Evolutionary conservation across 2,888 invertebrate species (phyloP).

Genomic region (Autographa pulchrina): DNA sequence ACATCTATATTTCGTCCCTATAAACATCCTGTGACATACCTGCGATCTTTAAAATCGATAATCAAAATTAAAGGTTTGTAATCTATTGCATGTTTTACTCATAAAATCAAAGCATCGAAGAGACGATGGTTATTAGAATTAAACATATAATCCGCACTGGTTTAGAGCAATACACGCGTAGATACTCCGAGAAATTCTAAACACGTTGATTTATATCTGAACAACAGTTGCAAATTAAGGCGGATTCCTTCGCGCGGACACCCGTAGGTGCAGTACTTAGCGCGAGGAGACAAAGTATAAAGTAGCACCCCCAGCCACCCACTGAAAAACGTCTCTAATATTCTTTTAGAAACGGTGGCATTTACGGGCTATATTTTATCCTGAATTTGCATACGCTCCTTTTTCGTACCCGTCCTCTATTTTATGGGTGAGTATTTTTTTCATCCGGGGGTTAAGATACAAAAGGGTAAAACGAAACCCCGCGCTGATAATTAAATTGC

Average conservation of each 20-base stretch:
- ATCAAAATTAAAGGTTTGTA: too few species aligned
- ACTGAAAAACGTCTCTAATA: constrained; percentile 90
- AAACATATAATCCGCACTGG: background rate
- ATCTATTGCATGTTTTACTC: background rate
- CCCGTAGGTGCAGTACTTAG: constrained; percentile 86
- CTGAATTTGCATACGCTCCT: constrained; percentile 90
- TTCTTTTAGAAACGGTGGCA: constrained; percentile 90
- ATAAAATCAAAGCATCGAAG: background rate
- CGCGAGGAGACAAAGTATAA: constrained; percentile 88
- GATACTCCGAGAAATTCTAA: constrained; percentile 16
- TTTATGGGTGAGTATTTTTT: constrained; percentile 89
- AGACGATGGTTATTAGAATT: background rate
- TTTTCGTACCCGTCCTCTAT: constrained; percentile 89
- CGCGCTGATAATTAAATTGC: constrained; percentile 89
- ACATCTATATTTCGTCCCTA: too few species aligned
- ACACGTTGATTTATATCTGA: constrained; percentile 82
- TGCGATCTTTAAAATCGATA: too few species aligned
- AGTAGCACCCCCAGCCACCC: constrained; percentile 87
- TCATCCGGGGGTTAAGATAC: constrained; percentile 89
- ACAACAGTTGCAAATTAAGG: constrained; percentile 88
- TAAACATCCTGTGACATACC: too few species aligned
- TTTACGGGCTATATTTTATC: constrained; percentile 91
- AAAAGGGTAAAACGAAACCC: constrained; percentile 89
- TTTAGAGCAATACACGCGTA: constrained; percentile 38
- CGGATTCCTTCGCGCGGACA: constrained; percentile 83